Conservation (phyloP, 2,797 vertebrate genomes). For the Poecilia picta region DNA sequence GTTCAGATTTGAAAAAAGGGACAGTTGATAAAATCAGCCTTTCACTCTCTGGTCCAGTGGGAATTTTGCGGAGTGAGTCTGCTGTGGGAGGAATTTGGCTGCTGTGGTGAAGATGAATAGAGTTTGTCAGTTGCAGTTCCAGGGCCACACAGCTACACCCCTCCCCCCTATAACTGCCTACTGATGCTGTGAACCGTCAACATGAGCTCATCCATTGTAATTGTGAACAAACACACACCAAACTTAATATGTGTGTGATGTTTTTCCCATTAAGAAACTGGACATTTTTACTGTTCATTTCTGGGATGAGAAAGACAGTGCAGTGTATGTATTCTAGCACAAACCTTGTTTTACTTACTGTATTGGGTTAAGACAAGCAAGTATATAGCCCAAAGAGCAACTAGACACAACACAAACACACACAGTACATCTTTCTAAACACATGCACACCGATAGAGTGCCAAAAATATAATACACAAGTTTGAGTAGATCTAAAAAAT, state of each 20-base stretch:
- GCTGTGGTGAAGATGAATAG: slow-evolving; percentile 10
- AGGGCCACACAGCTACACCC: slow-evolving; percentile 11
- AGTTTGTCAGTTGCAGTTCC: slow-evolving; percentile 18
- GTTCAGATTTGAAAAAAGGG: not conserved
- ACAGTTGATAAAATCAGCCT: not conserved
- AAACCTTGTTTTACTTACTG: no score
- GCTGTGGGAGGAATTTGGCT: slow-evolving; percentile 9
- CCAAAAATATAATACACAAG: no score
- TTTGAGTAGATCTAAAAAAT: no score
- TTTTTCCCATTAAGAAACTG: no score
- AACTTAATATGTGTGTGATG: not conserved
- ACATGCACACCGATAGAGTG: no score
- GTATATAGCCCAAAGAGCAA: no score
- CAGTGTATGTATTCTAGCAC: no score
- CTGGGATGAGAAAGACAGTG: no score
- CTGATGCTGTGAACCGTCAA: slow-evolving; percentile 3
- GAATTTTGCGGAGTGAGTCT: not conserved
- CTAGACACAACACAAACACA: no score
- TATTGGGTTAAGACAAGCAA: no score
- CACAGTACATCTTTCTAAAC: no score
- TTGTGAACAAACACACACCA: not conserved
- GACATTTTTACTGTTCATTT: no score
- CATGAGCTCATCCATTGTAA: slow-evolving; percentile 4
- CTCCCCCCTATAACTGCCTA: slow-evolving; percentile 1
- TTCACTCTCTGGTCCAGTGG: not conserved